A percentile compares a stretch with the other conserved stretches of the same genome.
Evolutionary conservation across 2,888 invertebrate genomes (phyloP).

Genomic region (Spisula solida): DNA sequence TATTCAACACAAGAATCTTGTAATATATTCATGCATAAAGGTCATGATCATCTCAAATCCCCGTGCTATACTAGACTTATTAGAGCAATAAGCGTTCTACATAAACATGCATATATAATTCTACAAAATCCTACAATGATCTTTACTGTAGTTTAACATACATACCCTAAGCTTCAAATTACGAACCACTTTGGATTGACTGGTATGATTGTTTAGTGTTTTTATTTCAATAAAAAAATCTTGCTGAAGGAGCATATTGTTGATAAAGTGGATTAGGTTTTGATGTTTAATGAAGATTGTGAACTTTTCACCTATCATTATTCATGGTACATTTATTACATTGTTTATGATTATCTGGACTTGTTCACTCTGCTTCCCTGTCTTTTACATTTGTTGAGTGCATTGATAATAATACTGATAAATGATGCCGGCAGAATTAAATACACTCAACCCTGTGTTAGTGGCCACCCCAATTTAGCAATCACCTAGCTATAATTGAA

Average conservation of each 20-base stretch:
- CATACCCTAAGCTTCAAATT: not conserved
- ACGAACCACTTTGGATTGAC: not conserved
- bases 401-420: slow-evolving; percentile 25
- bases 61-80: too few relatives aligned
- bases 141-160: not conserved
- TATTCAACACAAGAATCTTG: too few relatives aligned
- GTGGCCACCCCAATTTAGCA: too few relatives aligned
- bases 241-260: slow-evolving; percentile 13
- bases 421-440: not conserved
- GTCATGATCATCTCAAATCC: too few relatives aligned
- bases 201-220: slow-evolving; percentile 5
- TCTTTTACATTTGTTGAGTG: not conserved
- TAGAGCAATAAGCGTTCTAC: too few relatives aligned
- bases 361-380: not conserved
- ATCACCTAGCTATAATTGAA: too few relatives aligned
- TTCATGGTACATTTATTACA: not conserved
- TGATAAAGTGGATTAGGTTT: slow-evolving; percentile 40
- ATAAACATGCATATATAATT: too few relatives aligned
- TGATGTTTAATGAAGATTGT: slow-evolving; percentile 14
- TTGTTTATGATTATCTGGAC: not conserved
- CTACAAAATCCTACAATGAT: not conserved
- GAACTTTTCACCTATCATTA: slow-evolving; percentile 47
- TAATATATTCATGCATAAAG: too few relatives aligned
- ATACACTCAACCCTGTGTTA: too few relatives aligned
- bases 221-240: slow-evolving; percentile 19